Evolutionary conservation across 1,140 invertebrate species (phyloP).

Genomic region (Paralvinella palmiformis): DNA sequence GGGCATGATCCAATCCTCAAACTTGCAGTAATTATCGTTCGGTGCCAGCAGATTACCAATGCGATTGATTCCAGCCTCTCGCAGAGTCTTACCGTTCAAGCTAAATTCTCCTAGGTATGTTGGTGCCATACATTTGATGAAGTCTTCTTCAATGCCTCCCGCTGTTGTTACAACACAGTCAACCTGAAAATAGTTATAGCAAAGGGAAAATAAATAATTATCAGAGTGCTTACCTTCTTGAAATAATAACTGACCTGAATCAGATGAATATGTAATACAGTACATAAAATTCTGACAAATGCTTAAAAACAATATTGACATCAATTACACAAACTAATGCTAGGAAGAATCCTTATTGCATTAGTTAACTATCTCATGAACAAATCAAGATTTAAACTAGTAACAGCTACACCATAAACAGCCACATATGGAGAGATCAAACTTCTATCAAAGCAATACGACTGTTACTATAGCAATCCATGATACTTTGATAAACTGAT

Average conservation of each 20-base stretch:
- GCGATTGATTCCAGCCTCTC: conserved; percentile 88
- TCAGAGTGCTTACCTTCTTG: too few species aligned
- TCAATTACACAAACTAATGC: too few species aligned
- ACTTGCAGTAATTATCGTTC: conserved; percentile 97
- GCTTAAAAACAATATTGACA: too few species aligned
- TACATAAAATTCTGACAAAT: background rate
- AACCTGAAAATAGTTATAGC: conserved; percentile 59
- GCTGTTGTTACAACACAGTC: conserved; percentile 97
- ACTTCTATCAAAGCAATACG: too few species aligned
- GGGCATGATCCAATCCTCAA: conserved; percentile 98
- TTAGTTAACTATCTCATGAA: too few species aligned
- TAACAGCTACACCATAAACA: too few species aligned
- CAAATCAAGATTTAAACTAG: too few species aligned
- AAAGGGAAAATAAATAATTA: too few species aligned
- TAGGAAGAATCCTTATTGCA: too few species aligned
- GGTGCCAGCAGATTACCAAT: conserved; percentile 97
- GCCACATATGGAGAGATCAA: too few species aligned
- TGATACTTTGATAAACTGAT: too few species aligned
- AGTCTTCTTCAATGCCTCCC: conserved; percentile 97
- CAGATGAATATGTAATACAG: background rate
- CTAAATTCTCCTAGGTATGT: conserved; percentile 89
- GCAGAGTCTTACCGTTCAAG: conserved; percentile 63
- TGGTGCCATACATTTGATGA: conserved; percentile 95
- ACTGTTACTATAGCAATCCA: too few species aligned
- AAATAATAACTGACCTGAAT: background rate